Evolutionary conservation across 2,797 vertebrate species (phyloP), one percentile per base, ranked within the genome.

Genomic region (Anniella stebbinsi): DNA sequence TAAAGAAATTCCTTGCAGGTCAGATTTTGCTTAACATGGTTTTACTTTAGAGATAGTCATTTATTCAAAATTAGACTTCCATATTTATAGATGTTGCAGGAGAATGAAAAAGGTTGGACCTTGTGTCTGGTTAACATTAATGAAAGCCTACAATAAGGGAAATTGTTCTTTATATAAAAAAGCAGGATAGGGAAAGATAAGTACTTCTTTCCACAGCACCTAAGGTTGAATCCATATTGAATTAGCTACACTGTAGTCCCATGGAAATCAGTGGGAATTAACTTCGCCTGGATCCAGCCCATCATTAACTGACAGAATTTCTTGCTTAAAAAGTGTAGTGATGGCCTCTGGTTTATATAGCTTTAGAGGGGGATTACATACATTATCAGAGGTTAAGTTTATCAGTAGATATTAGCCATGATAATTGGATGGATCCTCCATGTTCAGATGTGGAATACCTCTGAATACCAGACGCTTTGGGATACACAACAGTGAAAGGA

Each of bases 1-100:
- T 88, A 91, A 84, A 93, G 77, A 93, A 89, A 75, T 92, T 94
- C 84, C 60, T 83, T 41, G 4, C 93, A 94, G 92, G 88, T 95
- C 92, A 87, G 0, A 92, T 92, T 90, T 92, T 94, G 78, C 87
- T 93, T 91, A 63, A 81, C 28, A 1, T 84, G 60, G 75, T 51
- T 91, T 60, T 90, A 78, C 86, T 84, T 94, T 91, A 91, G 48
- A 63, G 11, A 48, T 63, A 84, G 38, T 38, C 54, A 67, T 51
- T 75, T 69, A 73, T 48, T n/a, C 21, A 80, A 9, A 54, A 75
- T 54, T 67, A 28, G 7, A 54, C 25, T 60, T 89, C 51, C 81
- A 7, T 73, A 33, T 57, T 45, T 82, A 69, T 67, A 80, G 66
- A 23, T 3, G 21, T 38, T 88, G 38, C 12, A 67, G 28, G 11